phyloP scores from a whole-genome alignment of 64 coral and sea anemone species.

The Actinia equina region DNA sequence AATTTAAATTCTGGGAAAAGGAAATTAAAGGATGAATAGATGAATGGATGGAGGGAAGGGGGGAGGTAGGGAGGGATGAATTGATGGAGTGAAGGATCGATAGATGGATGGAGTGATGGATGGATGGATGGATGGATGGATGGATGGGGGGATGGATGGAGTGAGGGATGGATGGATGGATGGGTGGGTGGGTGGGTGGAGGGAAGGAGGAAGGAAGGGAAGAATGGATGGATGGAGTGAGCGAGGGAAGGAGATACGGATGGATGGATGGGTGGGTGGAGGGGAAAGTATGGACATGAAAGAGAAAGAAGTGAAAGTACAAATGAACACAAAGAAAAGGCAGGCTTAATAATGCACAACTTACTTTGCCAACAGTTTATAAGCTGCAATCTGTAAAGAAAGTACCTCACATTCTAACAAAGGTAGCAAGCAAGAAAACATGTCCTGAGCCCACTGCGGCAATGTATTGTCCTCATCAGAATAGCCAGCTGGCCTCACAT shows the following conservation, averaged over 20 bases:
- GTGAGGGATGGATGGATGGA: too few relatives aligned
- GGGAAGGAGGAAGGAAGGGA: not conserved
- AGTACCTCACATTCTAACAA: constrained; percentile 46
- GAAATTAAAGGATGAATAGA: not conserved
- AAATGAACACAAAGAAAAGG: not conserved
- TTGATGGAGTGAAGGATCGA: too few relatives aligned
- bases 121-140: not conserved
- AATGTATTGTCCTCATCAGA: not conserved
- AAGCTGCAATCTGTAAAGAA: constrained; percentile 65
- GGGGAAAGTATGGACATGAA: not conserved
- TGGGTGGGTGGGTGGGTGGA: too few relatives aligned
- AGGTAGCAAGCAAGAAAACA: constrained; percentile 49
- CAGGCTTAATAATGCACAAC: not conserved
- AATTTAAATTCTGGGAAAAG: too few relatives aligned
- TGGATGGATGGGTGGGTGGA: not conserved
- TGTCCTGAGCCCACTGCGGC: constrained; percentile 44
- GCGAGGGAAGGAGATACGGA: not conserved
- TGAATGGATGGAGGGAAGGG: too few relatives aligned
- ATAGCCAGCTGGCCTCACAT: not conserved
- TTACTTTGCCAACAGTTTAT: constrained; percentile 65
- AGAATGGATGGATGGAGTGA: not conserved
- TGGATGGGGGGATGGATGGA: too few relatives aligned
- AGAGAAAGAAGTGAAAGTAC: not conserved
- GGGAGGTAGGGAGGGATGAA: too few relatives aligned
- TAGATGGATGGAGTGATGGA: not conserved